Evolutionary conservation across 2,797 vertebrate genomes (phyloP), one percentile per base, ranked within the genome.

Genomic region (Loriculus beryllinus): DNA sequence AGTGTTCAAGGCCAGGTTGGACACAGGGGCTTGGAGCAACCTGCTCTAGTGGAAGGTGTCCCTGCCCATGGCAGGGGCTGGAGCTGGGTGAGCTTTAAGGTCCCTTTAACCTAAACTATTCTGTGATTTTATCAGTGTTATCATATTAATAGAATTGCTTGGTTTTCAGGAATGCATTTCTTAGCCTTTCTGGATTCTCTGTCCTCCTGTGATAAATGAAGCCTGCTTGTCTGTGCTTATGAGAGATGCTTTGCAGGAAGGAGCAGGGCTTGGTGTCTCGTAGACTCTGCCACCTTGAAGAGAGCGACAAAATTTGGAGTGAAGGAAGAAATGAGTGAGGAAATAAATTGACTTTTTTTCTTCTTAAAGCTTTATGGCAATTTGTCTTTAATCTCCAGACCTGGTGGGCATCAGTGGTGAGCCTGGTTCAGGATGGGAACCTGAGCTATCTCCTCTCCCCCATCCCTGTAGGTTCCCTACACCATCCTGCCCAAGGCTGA

Each of bases 51-150:
- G 26, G 45, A 48, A 43, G 4, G 10, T 37, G 22, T 37, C 31
- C 43, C 29, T 70, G 6, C 5, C 40, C 8, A 1, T 0, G 0
- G 43, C 22, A 28, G 5, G 9, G 18, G 4, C 52, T 60, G 63
- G 47, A 52, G 42, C 31, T 60, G 52, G 9, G 37, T 47, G 14
- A 6, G 57, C 7, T 40, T 57, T 52, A 57, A 70, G 15, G 39
- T 31, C 15, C 37, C 21, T 81, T 69, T 59, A 52, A 54, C 40
- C 8, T 28, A 62, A 68, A 80, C 42, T 8, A 21, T 60, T 77
- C 31, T 37, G 0, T 52, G 13, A 54, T 60, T 65, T 16, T 59
- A 2, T 47, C 47, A 17, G 6, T 81, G 29, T 74, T 68, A 45
- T 6, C 25, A 18, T 29, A 64, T 33, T 39, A 76, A 63, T 19